phyloP scores from a whole-genome alignment of 2,888 invertebrate species.

The Peribatodes rhomboidaria region DNA sequence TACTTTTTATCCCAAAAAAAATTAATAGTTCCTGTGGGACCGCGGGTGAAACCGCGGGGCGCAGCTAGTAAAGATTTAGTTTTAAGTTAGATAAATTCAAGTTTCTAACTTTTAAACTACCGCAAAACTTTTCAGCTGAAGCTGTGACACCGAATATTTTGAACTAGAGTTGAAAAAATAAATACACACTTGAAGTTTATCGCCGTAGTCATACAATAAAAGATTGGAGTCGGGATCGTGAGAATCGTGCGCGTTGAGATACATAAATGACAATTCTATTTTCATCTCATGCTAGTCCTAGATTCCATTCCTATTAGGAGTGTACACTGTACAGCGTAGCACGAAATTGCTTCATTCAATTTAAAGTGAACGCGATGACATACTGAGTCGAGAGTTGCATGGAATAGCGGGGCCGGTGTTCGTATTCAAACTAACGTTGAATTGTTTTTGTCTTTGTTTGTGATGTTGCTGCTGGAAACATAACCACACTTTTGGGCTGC shows the following conservation, averaged over 20 bases:
- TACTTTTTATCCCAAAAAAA: too few species aligned
- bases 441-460: neutral
- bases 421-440: neutral
- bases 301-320: constrained; percentile 45
- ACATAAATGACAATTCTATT: constrained; percentile 49
- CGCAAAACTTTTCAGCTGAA: too few species aligned
- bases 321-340: constrained; percentile 41
- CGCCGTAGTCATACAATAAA: constrained; percentile 26
- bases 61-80: too few species aligned
- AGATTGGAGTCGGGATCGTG: constrained; percentile 40
- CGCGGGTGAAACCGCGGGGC: too few species aligned
- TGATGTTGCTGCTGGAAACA: too few species aligned
- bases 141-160: neutral
- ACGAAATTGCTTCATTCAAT: constrained; percentile 54
- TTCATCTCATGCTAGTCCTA: constrained; percentile 45
- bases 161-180: neutral
- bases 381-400: constrained; percentile 25
- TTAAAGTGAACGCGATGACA: constrained; percentile 48
- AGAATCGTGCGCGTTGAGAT: constrained; percentile 44
- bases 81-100: too few species aligned
- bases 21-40: too few species aligned
- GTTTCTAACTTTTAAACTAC: too few species aligned
- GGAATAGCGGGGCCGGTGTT: constrained; percentile 16
- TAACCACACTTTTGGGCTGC: too few species aligned
- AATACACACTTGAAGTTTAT: constrained; percentile 2